These are phyloP conservation scores for Ciconia stormi DNA, from an alignment of 2,113 vertebrate species.

Conservation along the genomic window DNA sequence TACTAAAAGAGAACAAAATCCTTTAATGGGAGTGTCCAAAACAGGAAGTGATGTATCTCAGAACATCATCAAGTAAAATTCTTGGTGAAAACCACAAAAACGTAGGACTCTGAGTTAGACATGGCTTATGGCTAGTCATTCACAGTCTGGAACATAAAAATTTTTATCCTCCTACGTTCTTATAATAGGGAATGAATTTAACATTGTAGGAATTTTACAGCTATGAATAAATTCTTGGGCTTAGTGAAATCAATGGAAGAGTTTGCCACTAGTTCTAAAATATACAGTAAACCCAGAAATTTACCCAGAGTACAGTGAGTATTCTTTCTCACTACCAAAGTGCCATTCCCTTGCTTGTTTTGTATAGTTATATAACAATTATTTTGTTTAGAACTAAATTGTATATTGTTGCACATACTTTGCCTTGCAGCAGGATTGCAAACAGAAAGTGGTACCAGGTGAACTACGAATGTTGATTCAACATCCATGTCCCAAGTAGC, in stretches of 20 bases:
- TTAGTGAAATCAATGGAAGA: neutral
- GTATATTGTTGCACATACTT: neutral
- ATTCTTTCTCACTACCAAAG: neutral
- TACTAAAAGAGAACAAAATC: neutral
- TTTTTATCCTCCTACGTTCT: neutral
- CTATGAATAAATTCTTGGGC: neutral
- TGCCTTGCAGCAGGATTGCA: neutral
- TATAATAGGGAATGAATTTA: neutral
- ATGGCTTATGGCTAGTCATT: neutral
- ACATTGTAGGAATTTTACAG: neutral
- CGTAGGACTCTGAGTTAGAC: neutral
- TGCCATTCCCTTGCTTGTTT: neutral
- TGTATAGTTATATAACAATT: neutral
- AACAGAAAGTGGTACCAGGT: neutral
- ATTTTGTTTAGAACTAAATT: neutral
- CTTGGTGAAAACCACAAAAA: neutral
- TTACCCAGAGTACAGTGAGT: neutral
- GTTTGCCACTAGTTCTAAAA: neutral
- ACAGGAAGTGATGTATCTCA: neutral
- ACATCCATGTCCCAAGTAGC: neutral
- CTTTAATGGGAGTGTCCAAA: neutral
- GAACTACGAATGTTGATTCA: neutral
- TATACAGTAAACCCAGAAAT: neutral
- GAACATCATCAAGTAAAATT: neutral
- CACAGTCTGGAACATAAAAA: neutral